phyloP scores from a whole-genome alignment of 1,140 invertebrate species.

The Euglossa dilemma region DNA sequence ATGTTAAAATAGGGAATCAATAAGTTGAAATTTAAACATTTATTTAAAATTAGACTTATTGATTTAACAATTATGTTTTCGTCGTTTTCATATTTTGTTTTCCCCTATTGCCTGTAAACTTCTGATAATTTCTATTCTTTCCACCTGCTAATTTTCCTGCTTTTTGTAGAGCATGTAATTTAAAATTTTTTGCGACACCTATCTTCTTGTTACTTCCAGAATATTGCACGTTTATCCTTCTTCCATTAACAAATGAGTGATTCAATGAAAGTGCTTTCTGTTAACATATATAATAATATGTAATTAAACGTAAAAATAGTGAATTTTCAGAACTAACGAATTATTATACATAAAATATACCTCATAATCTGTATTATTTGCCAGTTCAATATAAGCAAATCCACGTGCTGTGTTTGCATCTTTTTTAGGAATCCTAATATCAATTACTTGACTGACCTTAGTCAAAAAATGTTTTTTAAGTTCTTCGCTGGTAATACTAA shows the following conservation, averaged over 20 bases:
- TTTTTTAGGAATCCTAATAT: slow-evolving; percentile 78
- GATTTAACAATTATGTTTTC: slow-evolving; percentile 33
- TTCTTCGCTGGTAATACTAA: slow-evolving; percentile 75
- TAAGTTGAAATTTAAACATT: slow-evolving; percentile 3
- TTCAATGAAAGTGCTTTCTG: slow-evolving; percentile 82
- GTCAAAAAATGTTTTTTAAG: slow-evolving; percentile 81
- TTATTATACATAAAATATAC: slow-evolving; percentile 68
- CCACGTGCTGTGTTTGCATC: slow-evolving; percentile 76
- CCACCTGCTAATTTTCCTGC: slow-evolving; percentile 79
- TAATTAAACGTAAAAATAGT: slow-evolving; percentile 1
- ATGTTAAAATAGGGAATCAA: not conserved
- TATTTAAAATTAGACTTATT: slow-evolving; percentile 21
- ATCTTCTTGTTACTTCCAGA: slow-evolving; percentile 72
- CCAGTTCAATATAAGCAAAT: slow-evolving; percentile 81
- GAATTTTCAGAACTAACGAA: slow-evolving; percentile 37
- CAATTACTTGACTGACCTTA: slow-evolving; percentile 77
- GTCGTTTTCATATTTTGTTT: slow-evolving; percentile 3
- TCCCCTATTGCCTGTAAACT: not conserved
- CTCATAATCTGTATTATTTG: slow-evolving; percentile 78
- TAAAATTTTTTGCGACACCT: slow-evolving; percentile 80
- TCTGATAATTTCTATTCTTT: slow-evolving; percentile 29
- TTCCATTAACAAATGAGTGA: slow-evolving; percentile 77
- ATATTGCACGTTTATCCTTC: slow-evolving; percentile 81
- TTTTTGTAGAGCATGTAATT: slow-evolving; percentile 79
- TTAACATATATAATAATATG: slow-evolving; percentile 61